A percentile compares a stretch with the other conserved stretches of the same genome.
phyloP scores from a whole-genome alignment of 2,888 invertebrate species.

The Nezara viridula region DNA sequence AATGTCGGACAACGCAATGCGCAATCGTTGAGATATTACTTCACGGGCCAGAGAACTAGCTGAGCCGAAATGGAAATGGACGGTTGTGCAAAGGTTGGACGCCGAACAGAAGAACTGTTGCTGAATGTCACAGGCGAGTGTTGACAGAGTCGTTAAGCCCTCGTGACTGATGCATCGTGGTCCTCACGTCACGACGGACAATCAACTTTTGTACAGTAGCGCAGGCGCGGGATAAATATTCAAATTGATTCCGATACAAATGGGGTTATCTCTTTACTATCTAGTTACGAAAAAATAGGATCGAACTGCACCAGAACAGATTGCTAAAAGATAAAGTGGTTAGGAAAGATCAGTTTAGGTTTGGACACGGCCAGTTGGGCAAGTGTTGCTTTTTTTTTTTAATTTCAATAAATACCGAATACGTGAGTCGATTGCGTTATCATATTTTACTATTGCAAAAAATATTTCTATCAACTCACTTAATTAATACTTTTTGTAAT shows the following conservation, averaged over 20 bases:
- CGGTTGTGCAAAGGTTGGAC: constrained; percentile 31
- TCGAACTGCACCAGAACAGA: background rate
- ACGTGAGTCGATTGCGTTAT: background rate
- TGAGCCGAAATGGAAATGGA: background rate
- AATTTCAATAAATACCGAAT: constrained; percentile 11
- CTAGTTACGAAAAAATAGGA: background rate
- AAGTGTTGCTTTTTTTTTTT: background rate
- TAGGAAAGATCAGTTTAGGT: background rate
- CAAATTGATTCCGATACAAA: constrained; percentile 2
- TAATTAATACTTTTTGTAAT: too few species aligned
- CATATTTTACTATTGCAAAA: background rate
- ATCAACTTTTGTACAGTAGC: constrained; percentile 26
- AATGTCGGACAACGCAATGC: background rate
- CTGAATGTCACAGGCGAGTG: constrained; percentile 28
- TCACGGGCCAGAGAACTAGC: background rate
- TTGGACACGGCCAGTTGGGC: background rate
- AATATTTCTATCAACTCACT: too few species aligned
- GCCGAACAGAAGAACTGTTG: constrained; percentile 19
- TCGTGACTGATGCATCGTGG: constrained; percentile 44
- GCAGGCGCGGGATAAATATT: background rate
- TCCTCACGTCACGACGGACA: constrained; percentile 6
- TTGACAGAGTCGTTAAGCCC: constrained; percentile 37
- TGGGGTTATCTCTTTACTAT: background rate
- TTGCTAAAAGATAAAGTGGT: background rate
- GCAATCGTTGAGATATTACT: background rate